Evolutionary conservation across 1,140 invertebrate genomes (phyloP).

Genomic region (Tigriopus japonicus): DNA sequence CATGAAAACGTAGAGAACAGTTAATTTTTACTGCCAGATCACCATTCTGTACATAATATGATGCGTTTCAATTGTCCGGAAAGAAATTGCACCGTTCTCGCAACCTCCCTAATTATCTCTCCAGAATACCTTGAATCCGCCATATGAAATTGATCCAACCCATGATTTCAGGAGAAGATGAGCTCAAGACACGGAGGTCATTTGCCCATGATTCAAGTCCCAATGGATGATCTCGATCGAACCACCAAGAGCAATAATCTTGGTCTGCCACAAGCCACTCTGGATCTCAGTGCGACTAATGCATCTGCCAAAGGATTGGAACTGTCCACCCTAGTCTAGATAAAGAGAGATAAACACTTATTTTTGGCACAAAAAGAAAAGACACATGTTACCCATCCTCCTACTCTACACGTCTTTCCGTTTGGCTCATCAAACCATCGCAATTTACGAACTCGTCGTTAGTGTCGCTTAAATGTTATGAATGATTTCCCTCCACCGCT

Average conservation of each 20-base stretch:
- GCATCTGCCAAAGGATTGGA: constrained; percentile 4
- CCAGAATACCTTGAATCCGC: background rate
- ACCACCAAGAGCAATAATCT: background rate
- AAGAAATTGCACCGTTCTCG: background rate
- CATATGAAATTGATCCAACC: background rate
- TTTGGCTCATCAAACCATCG: no score
- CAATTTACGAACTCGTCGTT: no score
- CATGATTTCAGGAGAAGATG: background rate
- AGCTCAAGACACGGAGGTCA: background rate
- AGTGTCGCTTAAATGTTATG: no score
- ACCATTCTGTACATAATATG: no score
- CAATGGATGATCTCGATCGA: background rate
- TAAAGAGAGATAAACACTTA: background rate
- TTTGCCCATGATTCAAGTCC: background rate
- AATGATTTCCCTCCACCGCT: no score
- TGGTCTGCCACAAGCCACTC: background rate
- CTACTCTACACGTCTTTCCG: no score
- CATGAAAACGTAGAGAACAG: no score
- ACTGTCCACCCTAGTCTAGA: background rate
- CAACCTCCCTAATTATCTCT: background rate
- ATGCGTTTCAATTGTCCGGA: no score
- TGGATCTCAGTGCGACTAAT: background rate
- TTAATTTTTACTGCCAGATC: no score
- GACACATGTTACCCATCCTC: no score
- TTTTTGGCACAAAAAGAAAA: no score